These are phyloP conservation scores for Polyodon spathula DNA, from an alignment of 2,113 vertebrate species.

Conservation along the genomic window DNA sequence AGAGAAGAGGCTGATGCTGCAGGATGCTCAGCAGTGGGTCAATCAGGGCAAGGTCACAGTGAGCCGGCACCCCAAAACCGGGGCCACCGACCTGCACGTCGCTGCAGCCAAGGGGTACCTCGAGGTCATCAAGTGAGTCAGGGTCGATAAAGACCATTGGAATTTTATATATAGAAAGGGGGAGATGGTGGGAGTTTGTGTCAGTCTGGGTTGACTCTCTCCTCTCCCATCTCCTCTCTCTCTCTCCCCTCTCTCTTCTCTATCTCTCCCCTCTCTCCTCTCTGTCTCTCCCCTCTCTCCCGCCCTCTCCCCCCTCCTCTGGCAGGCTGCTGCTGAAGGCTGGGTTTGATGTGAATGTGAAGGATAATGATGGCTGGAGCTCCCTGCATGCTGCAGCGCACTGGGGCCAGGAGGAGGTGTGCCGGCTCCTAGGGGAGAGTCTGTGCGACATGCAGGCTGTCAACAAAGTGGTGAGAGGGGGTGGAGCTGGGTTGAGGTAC, in stretches of 20 bases:
- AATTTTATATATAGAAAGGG: too few relatives aligned
- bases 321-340: slow-evolving; percentile 63
- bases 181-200: too few relatives aligned
- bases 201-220: too few relatives aligned
- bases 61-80: slow-evolving; percentile 58
- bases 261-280: too few relatives aligned
- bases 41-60: slow-evolving; percentile 13
- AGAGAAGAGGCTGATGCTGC: slow-evolving; percentile 61
- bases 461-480: slow-evolving; percentile 54
- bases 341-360: slow-evolving; percentile 47
- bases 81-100: slow-evolving; percentile 62
- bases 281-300: too few relatives aligned
- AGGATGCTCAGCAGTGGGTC: slow-evolving; percentile 49
- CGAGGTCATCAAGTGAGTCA: slow-evolving; percentile 63
- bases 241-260: not conserved
- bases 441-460: slow-evolving; percentile 61
- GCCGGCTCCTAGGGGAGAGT: slow-evolving; percentile 49
- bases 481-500: not conserved
- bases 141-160: too few relatives aligned
- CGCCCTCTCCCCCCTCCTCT: too few relatives aligned
- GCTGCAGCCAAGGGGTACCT: slow-evolving; percentile 66
- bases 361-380: slow-evolving; percentile 59
- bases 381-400: slow-evolving; percentile 61
- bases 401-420: slow-evolving; percentile 67
- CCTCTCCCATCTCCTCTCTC: too few relatives aligned